These are phyloP conservation scores for Galeopterus variegatus DNA, from an alignment of 2,113 vertebrate genomes.

Conservation along the genomic window DNA sequence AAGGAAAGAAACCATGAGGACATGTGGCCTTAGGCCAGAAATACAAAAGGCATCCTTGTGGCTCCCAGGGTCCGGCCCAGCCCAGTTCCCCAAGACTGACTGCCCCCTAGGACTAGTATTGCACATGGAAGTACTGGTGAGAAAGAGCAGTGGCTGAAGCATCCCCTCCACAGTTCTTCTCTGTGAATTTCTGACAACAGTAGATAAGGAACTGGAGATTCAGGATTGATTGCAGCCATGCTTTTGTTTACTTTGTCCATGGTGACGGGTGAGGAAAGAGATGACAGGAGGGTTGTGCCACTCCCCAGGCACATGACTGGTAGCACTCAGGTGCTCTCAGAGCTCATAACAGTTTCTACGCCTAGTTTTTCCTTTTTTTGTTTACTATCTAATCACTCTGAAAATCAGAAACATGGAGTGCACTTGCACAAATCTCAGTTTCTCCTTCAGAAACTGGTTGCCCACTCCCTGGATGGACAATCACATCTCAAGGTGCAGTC, in stretches of 20 bases:
- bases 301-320: neutral
- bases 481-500: neutral
- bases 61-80: neutral
- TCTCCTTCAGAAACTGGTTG: neutral
- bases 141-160: neutral
- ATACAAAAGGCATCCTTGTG: neutral
- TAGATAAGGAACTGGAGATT: neutral
- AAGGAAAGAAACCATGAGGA: neutral
- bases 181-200: neutral
- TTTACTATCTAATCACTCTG: neutral
- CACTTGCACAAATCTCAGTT: neutral
- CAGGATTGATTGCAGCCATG: neutral
- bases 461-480: neutral
- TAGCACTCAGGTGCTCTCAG: neutral
- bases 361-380: neutral
- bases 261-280: neutral
- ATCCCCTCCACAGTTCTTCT: neutral
- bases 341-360: neutral
- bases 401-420: neutral
- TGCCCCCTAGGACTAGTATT: neutral
- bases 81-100: neutral
- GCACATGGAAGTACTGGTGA: neutral
- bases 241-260: neutral
- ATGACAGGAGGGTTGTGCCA: neutral
- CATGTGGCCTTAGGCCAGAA: neutral